These are phyloP conservation scores for Astyanax mexicanus DNA, from an alignment of 2,797 vertebrate species.

Conservation along the genomic window DNA sequence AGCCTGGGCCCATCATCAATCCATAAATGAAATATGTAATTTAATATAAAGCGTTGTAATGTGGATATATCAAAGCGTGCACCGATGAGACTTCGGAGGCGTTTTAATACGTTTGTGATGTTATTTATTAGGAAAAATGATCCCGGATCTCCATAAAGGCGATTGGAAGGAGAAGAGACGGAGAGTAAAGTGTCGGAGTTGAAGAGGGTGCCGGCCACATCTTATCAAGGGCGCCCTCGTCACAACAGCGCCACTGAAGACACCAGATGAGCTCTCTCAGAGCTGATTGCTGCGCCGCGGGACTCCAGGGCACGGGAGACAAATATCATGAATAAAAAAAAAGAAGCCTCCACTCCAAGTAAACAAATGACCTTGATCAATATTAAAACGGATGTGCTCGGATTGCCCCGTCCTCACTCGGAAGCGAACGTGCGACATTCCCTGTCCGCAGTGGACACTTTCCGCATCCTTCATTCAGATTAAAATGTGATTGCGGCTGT, in stretches of 20 bases:
- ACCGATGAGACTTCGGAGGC: slow-evolving; percentile 16
- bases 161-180: slow-evolving; percentile 13
- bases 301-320: slow-evolving; percentile 46
- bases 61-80: slow-evolving; percentile 43
- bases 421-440: neutral
- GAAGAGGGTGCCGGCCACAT: slow-evolving; percentile 17
- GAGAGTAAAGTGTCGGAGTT: neutral
- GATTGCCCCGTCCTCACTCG: neutral
- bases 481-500: slow-evolving; percentile 31
- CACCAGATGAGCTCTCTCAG: slow-evolving; percentile 6
- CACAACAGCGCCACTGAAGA: neutral
- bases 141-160: slow-evolving; percentile 18
- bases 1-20: slow-evolving; percentile 44
- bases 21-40: slow-evolving; percentile 49
- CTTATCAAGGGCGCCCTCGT: slow-evolving; percentile 19
- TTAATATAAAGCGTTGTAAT: slow-evolving; percentile 50
- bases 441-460: neutral
- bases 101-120: slow-evolving; percentile 31
- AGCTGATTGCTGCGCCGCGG: slow-evolving; percentile 11
- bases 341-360: neutral
- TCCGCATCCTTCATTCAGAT: slow-evolving; percentile 15
- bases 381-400: slow-evolving; percentile 34
- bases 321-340: slow-evolving; percentile 43
- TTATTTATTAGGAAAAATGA: slow-evolving; percentile 45
- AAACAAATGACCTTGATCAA: slow-evolving; percentile 42